A percentile compares a stretch with the other conserved stretches of the same genome.
Conservation (phyloP, 2,888 invertebrate species). For the Phorcus lineatus region DNA sequence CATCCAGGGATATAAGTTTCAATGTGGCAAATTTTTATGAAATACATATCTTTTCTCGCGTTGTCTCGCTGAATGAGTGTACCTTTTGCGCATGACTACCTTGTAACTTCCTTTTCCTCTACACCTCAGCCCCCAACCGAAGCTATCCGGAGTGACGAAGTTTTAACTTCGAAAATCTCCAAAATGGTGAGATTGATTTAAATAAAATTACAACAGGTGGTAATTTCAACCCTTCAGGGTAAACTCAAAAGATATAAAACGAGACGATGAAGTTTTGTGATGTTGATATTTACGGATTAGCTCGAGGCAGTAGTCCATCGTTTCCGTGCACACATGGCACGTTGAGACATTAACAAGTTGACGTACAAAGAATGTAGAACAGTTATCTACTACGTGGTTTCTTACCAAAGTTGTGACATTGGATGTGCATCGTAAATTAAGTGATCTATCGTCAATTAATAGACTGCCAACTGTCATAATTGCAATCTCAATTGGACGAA, state of each 20-base stretch:
- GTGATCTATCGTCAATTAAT: no score
- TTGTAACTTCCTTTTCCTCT: slow-evolving; percentile 63
- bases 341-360: no score
- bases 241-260: not conserved
- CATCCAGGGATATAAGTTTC: not conserved
- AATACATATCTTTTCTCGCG: not conserved
- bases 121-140: slow-evolving; percentile 61
- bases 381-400: no score
- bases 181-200: slow-evolving; percentile 47
- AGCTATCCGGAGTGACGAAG: slow-evolving; percentile 61
- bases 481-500: no score
- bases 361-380: no score
- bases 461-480: no score
- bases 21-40: not conserved
- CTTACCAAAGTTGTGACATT: no score
- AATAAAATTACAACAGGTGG: not conserved
- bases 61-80: not conserved
- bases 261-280: not conserved
- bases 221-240: not conserved
- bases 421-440: no score
- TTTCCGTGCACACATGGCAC: no score
- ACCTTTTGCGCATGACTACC: slow-evolving; percentile 18
- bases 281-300: not conserved
- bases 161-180: slow-evolving; percentile 44
- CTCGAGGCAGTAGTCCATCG: no score